Evolutionary conservation across 2,797 vertebrate species (phyloP).

Genomic region (Hoplostethus mediterraneus): DNA sequence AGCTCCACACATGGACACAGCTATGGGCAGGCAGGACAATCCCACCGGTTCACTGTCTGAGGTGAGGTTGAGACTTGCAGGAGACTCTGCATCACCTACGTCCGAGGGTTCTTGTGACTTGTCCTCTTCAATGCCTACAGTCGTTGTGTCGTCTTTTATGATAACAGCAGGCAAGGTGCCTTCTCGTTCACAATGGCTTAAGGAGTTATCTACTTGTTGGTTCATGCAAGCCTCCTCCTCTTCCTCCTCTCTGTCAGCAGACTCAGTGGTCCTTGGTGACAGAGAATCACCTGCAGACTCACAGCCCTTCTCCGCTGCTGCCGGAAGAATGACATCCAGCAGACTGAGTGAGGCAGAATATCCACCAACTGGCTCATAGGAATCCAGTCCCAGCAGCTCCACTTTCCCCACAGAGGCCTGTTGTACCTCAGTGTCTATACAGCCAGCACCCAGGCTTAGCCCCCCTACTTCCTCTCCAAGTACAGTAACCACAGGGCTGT

Average conservation of each 20-base stretch:
- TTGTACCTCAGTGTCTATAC: slow-evolving; percentile 14
- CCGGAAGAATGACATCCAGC: slow-evolving; percentile 80
- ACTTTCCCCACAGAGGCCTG: slow-evolving; percentile 15
- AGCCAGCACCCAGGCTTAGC: background rate
- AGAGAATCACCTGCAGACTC: slow-evolving; percentile 54
- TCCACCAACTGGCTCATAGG: slow-evolving; percentile 42
- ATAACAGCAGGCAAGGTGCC: background rate
- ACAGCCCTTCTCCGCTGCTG: slow-evolving; percentile 59
- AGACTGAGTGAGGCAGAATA: slow-evolving; percentile 69
- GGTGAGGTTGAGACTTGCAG: background rate
- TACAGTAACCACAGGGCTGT: slow-evolving; percentile 69
- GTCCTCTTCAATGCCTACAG: slow-evolving; percentile 16
- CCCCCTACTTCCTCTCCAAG: slow-evolving; percentile 24
- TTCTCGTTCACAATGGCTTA: slow-evolving; percentile 17
- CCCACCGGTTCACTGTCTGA: slow-evolving; percentile 66
- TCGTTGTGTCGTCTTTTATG: slow-evolving; percentile 7
- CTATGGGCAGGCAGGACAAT: slow-evolving; percentile 83
- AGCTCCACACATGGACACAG: slow-evolving; percentile 85
- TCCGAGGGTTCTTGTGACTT: slow-evolving; percentile 17
- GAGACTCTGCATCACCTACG: slow-evolving; percentile 21
- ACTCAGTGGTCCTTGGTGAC: slow-evolving; percentile 33
- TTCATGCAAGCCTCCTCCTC: slow-evolving; percentile 29
- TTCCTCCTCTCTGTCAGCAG: slow-evolving; percentile 41
- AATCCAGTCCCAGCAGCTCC: slow-evolving; percentile 41
- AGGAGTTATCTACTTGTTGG: slow-evolving; percentile 28